Evolutionary conservation across 1,140 invertebrate genomes (phyloP).

Genomic region (Ceratina japonica): DNA sequence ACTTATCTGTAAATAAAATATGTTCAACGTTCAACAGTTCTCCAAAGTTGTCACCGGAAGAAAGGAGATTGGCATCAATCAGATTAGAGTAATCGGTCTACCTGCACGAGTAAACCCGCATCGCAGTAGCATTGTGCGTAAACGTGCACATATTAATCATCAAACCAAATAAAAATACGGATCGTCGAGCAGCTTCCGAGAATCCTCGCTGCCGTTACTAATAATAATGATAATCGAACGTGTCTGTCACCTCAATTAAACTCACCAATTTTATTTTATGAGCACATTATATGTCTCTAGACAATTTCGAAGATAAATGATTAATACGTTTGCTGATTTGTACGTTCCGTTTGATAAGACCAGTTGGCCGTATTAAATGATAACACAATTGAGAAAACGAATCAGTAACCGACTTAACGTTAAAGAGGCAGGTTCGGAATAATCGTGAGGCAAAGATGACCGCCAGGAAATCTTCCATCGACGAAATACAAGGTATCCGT

Average conservation of each 20-base stretch:
- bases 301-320: conserved; percentile 40
- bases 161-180: too few species aligned
- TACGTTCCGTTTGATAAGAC: conserved; percentile 53
- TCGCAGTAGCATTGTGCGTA: too few species aligned
- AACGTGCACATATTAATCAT: too few species aligned
- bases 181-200: not conserved
- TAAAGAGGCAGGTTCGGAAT: conserved; percentile 18
- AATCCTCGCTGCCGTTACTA: not conserved
- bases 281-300: not conserved
- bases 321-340: conserved; percentile 8
- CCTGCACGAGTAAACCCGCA: not conserved
- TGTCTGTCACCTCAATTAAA: not conserved
- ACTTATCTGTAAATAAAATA: not conserved
- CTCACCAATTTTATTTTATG: not conserved
- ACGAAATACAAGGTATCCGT: conserved; percentile 50
- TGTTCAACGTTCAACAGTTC: not conserved
- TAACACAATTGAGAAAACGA: conserved; percentile 28
- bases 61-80: not conserved
- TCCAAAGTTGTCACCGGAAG: not conserved
- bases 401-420: conserved; percentile 42
- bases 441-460: conserved; percentile 15
- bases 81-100: not conserved
- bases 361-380: conserved; percentile 12
- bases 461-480: not conserved
- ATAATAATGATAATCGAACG: not conserved